These are phyloP conservation scores for Muschampia staudingeri DNA, from an alignment of 2,888 invertebrate genomes.

Conservation along the genomic window DNA sequence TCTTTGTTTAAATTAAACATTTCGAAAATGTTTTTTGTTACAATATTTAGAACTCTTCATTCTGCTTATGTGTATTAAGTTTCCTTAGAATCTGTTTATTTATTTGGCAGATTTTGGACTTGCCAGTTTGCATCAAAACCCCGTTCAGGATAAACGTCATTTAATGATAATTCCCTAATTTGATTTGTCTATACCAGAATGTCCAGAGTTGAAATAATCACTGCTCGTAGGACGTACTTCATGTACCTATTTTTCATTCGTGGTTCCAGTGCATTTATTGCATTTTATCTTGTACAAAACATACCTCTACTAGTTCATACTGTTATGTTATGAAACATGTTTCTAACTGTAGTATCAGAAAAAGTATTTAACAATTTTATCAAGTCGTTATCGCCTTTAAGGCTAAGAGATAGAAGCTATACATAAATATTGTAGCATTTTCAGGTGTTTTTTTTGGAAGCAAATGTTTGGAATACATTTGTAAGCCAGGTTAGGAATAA, in stretches of 20 bases:
- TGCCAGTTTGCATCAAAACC: too few species aligned
- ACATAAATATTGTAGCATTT: not conserved
- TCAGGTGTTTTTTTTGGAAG: not conserved
- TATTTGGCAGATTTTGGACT: too few species aligned
- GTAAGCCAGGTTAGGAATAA: not conserved
- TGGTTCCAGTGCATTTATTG: conserved; percentile 16
- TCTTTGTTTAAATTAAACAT: too few species aligned
- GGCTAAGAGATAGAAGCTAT: not conserved
- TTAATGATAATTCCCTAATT: not conserved
- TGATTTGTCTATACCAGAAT: not conserved
- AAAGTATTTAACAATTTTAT: not conserved
- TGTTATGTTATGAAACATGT: not conserved
- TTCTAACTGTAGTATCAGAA: not conserved
- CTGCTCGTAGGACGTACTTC: not conserved
- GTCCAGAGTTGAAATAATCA: not conserved
- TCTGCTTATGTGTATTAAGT: too few species aligned
- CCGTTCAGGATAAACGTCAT: too few species aligned
- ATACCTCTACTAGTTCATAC: not conserved
- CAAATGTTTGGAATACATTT: not conserved
- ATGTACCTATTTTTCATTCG: not conserved
- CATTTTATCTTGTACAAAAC: conserved; percentile 36
- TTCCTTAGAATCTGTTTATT: too few species aligned
- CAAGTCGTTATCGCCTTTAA: not conserved
- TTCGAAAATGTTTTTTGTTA: too few species aligned
- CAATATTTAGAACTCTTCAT: too few species aligned